These are phyloP conservation scores for Saturnia japonica DNA, from an alignment of 2,888 invertebrate genomes.

Conservation along the genomic window DNA sequence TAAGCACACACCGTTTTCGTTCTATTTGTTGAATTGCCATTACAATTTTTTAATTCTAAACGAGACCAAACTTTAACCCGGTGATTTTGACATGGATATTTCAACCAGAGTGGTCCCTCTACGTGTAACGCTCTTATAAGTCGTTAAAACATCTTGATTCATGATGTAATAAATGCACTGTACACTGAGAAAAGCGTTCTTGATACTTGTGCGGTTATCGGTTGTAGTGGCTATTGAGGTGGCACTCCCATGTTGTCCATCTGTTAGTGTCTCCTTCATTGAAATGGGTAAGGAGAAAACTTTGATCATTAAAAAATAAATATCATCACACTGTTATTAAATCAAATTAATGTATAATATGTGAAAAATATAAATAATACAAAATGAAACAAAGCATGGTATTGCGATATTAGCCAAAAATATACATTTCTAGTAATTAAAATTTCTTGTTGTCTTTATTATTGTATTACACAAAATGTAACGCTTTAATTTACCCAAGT, in stretches of 20 bases:
- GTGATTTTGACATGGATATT: neutral
- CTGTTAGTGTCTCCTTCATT: neutral
- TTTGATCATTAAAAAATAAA: neutral
- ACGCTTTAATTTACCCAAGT: constrained; percentile 40
- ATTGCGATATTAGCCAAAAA: constrained; percentile 3
- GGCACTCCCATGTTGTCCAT: neutral
- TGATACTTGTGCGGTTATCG: neutral
- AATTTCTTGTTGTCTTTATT: constrained; percentile 19
- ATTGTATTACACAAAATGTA: constrained; percentile 43
- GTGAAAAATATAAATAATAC: neutral
- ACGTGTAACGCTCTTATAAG: too few species aligned
- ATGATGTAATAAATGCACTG: neutral
- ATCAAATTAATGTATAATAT: neutral
- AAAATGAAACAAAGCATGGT: neutral
- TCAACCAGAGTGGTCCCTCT: neutral
- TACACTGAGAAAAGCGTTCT: neutral
- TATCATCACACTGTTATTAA: neutral
- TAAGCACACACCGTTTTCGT: too few species aligned
- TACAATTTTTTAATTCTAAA: neutral
- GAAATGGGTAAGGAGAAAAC: neutral
- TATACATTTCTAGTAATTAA: constrained; percentile 2
- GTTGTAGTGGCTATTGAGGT: too few species aligned
- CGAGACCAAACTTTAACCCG: neutral
- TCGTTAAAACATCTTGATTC: neutral
- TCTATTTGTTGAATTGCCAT: too few species aligned